Evolutionary conservation across 2,113 vertebrate genomes (phyloP).

Genomic region (Grallaria varia): DNA sequence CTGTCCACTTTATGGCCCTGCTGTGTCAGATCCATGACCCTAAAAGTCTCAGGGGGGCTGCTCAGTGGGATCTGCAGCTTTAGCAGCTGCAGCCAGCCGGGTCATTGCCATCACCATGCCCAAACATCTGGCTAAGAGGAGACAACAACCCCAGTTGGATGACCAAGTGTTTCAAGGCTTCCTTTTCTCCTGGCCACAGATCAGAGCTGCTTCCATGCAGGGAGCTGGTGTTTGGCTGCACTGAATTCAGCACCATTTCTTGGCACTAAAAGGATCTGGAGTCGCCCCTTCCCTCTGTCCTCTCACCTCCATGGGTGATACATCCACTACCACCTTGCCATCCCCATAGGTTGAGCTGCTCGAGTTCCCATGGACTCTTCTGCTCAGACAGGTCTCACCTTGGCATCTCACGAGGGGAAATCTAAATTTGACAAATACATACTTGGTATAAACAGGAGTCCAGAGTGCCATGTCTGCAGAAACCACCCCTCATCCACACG

Average conservation of each 20-base stretch:
- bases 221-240: not conserved
- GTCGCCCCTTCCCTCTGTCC: not conserved
- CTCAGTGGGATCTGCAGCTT: not conserved
- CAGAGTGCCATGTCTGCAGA: not conserved
- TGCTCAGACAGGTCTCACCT: not conserved
- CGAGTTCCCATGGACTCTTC: not conserved
- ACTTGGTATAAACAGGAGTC: not conserved
- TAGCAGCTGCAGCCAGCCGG: not conserved
- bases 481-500: fast-evolving
- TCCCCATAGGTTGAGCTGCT: not conserved
- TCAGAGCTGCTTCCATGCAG: not conserved
- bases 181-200: not conserved
- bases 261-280: not conserved
- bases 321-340: fast-evolving
- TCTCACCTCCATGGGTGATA: not conserved
- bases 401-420: not conserved
- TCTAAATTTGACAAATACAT: not conserved
- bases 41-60: not conserved
- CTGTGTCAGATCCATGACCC: not conserved
- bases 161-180: not conserved
- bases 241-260: not conserved
- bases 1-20: not conserved
- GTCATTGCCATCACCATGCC: not conserved
- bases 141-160: not conserved
- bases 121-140: not conserved